Percentiles rank a stretch among this genome's conserved stretches.
Conservation (phyloP, 2,888 invertebrate genomes). For the Leucania comma region DNA sequence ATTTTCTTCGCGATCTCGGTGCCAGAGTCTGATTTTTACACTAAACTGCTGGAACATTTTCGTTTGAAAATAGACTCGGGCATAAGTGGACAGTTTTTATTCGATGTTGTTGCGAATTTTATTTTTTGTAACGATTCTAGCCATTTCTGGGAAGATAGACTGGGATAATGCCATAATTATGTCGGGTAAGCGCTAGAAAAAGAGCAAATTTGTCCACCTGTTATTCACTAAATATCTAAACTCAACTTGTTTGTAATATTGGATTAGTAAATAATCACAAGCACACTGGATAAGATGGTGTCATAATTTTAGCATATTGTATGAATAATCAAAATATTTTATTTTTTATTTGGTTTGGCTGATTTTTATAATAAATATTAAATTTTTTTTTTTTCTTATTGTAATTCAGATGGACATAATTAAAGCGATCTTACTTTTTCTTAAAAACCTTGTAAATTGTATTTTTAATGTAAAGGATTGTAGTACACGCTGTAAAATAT, state of each 20-base stretch:
- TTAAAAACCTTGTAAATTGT: slow-evolving; percentile 37
- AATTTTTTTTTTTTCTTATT: slow-evolving; percentile 1
- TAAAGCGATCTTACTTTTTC: slow-evolving; percentile 5
- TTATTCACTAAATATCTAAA: slow-evolving; percentile 30
- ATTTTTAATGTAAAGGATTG: slow-evolving; percentile 32
- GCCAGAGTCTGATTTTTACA: slow-evolving; percentile 43
- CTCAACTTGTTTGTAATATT: slow-evolving; percentile 22
- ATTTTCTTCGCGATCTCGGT: slow-evolving; percentile 57
- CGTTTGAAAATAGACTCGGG: slow-evolving; percentile 49
- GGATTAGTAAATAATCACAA: slow-evolving; percentile 14
- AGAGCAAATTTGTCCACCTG: slow-evolving; percentile 41
- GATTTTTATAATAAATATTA: slow-evolving; percentile 5
- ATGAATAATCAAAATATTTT: slow-evolving; percentile 43
- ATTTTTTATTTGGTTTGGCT: slow-evolving; percentile 15
- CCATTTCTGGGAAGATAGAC: slow-evolving; percentile 12
- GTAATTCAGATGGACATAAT: slow-evolving; percentile 6
- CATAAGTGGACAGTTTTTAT: slow-evolving; percentile 17
- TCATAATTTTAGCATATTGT: slow-evolving; percentile 33
- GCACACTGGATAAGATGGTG: slow-evolving; percentile 24
- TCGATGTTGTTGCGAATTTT: slow-evolving; percentile 23
- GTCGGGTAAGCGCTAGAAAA: slow-evolving; percentile 18
- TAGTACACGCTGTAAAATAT: slow-evolving; percentile 49
- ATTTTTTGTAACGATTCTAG: slow-evolving; percentile 14
- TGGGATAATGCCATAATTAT: slow-evolving; percentile 22
- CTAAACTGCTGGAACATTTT: slow-evolving; percentile 40